Base-by-base conservation (phyloP, 2,888 invertebrate genomes). In the Drosophila buzzatii region DNA sequence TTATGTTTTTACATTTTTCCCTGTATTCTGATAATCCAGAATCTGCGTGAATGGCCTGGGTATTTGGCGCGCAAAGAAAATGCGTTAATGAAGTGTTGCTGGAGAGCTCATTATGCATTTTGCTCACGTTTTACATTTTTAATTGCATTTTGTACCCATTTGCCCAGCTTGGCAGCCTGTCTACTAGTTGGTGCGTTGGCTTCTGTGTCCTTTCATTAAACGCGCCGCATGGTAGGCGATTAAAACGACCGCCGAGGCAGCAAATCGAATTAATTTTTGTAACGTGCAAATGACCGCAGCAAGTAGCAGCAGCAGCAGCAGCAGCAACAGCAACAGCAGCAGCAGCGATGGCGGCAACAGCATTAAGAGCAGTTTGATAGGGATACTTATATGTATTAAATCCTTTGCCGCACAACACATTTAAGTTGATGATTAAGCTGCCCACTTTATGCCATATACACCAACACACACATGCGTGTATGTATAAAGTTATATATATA, bases 261-360 rank as follows among this genome's bases (percentile, higher is more conserved):
- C 90, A 91, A 91, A 91, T 91, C 91, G 90, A 91, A 91, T 91
- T 91, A 91, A 91, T 91, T 90, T 91, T 86, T 86, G 91, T 91
- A 91, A 91, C 87, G 88, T 83, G 89, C 81, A 91, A 91, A 90
- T 86, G 83, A 82, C 81, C 82, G 81, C 78, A 75, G 73, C 74
- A 78, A 70, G 75, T 62, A 49, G 64, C 67, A 60, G 18, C 47
- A 61, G 42, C 68, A 65, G 23, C 49, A 55, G 35, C 51, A 58
- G 33, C 37, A 42, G 5, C 60, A 35, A 3, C 44, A 44, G 27
- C 60, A 45, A 12, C 57, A 51, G 23, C 20, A 60, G 27, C 52
- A 44, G 56, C 56, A 39, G 20, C 57, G 33, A n/a, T 27, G 23
- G 10, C 42, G 33, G 51, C 51, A 51, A 51, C 18, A 57, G n/a